Conservation (phyloP, 1,140 invertebrate genomes). For the Delia radicum region DNA sequence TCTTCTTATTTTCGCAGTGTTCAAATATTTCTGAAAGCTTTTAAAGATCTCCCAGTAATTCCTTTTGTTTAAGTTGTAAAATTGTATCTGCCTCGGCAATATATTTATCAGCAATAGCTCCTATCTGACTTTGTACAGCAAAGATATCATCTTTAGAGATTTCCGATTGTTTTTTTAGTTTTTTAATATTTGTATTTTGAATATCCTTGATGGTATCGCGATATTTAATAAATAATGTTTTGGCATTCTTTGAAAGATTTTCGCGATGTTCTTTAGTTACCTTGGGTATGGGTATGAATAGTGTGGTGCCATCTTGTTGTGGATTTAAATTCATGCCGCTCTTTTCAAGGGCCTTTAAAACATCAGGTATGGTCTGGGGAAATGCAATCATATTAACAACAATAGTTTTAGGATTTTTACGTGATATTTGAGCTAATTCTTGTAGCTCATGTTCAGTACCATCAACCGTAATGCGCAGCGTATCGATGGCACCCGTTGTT, state of each 20-base stretch:
- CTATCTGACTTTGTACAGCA: slow-evolving; percentile 69
- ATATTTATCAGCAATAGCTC: slow-evolving; percentile 66
- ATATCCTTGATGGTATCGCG: slow-evolving; percentile 76
- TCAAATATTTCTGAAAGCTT: background rate
- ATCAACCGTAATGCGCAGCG: slow-evolving; percentile 72
- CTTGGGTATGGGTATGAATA: slow-evolving; percentile 87
- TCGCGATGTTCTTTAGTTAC: slow-evolving; percentile 91
- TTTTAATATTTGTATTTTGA: slow-evolving; percentile 73
- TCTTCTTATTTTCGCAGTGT: background rate
- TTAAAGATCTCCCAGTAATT: slow-evolving; percentile 62
- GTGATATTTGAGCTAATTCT: slow-evolving; percentile 83
- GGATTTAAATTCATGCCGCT: slow-evolving; percentile 92
- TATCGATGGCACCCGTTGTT: slow-evolving; percentile 74
- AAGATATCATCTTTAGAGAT: slow-evolving; percentile 68
- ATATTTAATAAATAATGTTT: slow-evolving; percentile 76
- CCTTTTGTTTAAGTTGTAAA: slow-evolving; percentile 69
- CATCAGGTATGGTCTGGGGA: slow-evolving; percentile 79
- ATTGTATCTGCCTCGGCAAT: slow-evolving; percentile 68
- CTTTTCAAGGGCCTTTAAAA: slow-evolving; percentile 70
- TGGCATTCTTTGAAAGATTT: slow-evolving; percentile 82
- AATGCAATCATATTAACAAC: slow-evolving; percentile 80
- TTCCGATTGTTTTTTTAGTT: slow-evolving; percentile 66
- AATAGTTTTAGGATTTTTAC: slow-evolving; percentile 84
- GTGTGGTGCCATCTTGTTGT: slow-evolving; percentile 88
- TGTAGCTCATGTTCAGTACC: slow-evolving; percentile 82